Evolutionary conservation across 2,888 invertebrate species (phyloP), one percentile per base, ranked within the genome.

Genomic region (Malthinus seriepunctatus): DNA sequence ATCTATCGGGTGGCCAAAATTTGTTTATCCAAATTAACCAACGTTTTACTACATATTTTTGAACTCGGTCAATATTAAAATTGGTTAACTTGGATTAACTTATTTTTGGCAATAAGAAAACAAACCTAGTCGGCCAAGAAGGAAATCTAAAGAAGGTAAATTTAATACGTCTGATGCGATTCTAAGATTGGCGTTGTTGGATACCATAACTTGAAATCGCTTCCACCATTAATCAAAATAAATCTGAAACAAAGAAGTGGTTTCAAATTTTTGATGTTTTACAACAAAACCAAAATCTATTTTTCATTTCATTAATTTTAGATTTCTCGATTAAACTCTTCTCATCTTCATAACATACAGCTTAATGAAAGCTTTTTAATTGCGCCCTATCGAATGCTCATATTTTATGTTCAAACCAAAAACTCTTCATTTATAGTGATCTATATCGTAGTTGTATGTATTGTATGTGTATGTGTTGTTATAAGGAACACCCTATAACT

Each of bases 101-200:
- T 15, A 3, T 23, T 42, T 53, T 39, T 32, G 34, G 10, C 31
- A 51, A 44, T 32, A 53, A 45, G 45, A 55, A 44, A 50, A 54
- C 42, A 46, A 42, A 56, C 38, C 38, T 35, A 33, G 50, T 49
- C 48, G 53, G 56, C 56, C 60, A 53, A 49, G 62, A 59, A 64
- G 62, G 53, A 62, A 62, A 65, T 55, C 59, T 51, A 65, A 68
- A 64, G 61, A 57, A 67, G 66, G 63, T 57, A 63, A 61, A 39
- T 60, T 67, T 61, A 63, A 64, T 67, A 69, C 63, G 68, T 67
- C 63, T 67, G 68, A 69, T 70, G 71, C 66, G 69, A 70, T 71
- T 73, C 71, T 73, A 71, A 72, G 69, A 73, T 67, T 70, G 75
- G 73, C 23, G 12, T 42, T 76, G 74, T 74, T 73, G 74, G 71